Conservation (phyloP, 2,888 invertebrate genomes). For the Notodonta dromedarius region DNA sequence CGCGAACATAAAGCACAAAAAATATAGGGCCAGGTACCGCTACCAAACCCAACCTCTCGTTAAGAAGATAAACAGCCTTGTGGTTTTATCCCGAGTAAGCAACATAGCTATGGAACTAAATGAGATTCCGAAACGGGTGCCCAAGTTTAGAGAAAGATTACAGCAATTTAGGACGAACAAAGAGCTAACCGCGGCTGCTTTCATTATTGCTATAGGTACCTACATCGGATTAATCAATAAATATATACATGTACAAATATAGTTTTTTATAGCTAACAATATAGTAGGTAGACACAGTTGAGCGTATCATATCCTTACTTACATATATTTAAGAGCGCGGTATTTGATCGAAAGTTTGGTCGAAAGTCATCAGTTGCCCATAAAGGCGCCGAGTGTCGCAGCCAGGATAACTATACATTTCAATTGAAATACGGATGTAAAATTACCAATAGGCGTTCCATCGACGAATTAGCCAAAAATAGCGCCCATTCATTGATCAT, state of each 20-base stretch:
- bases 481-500: no score
- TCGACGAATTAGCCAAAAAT: background rate
- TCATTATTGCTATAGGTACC: background rate
- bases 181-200: background rate
- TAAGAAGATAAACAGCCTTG: constrained; percentile 47
- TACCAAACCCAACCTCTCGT: constrained; percentile 32
- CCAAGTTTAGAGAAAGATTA: constrained; percentile 15
- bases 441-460: background rate
- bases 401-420: background rate
- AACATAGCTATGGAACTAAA: constrained; percentile 25
- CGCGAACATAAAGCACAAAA: constrained; percentile 8
- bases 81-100: constrained; percentile 38
- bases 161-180: constrained; percentile 8
- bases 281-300: no score
- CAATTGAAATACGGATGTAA: background rate
- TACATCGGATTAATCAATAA: background rate
- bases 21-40: constrained; percentile 22
- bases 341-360: no score
- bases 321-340: no score
- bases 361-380: no score
- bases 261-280: no score
- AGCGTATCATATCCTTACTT: no score
- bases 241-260: no score
- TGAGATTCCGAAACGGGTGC: constrained; percentile 29
- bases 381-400: no score